Percentiles rank a stretch among this genome's conserved stretches.
These are phyloP conservation scores for Petrocephalus schoutedeni DNA, from an alignment of 2,797 vertebrate species.

Conservation along the genomic window DNA sequence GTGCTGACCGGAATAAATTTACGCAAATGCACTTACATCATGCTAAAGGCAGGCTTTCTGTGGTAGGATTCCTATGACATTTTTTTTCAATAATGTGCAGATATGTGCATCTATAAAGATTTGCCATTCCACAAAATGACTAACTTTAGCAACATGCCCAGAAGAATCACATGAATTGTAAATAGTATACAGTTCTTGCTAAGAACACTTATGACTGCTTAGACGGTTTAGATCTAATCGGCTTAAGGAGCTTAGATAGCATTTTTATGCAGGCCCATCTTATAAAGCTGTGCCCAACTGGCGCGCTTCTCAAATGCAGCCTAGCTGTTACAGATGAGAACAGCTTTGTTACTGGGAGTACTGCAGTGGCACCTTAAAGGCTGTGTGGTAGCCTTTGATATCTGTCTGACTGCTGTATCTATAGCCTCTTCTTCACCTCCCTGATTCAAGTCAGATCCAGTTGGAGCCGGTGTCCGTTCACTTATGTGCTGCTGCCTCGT, in stretches of 20 bases:
- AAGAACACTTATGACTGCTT: not conserved
- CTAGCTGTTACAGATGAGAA: not conserved
- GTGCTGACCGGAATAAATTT: constrained; percentile 9
- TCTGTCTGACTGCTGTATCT: not conserved
- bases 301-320: not conserved
- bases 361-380: not conserved
- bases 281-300: not conserved
- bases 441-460: not conserved
- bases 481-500: not conserved
- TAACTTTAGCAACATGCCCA: not conserved
- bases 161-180: not conserved
- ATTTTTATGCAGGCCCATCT: not conserved
- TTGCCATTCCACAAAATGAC: not conserved
- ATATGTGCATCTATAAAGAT: not conserved
- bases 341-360: not conserved
- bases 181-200: not conserved
- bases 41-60: not conserved
- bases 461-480: not conserved
- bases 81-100: not conserved
- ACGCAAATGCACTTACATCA: not conserved
- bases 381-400: not conserved
- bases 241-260: not conserved
- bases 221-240: not conserved
- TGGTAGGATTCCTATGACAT: not conserved
- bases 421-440: not conserved